Evolutionary conservation across 2,888 invertebrate genomes (phyloP), one percentile per base, ranked within the genome.

Genomic region (Aproaerema taeniolella): DNA sequence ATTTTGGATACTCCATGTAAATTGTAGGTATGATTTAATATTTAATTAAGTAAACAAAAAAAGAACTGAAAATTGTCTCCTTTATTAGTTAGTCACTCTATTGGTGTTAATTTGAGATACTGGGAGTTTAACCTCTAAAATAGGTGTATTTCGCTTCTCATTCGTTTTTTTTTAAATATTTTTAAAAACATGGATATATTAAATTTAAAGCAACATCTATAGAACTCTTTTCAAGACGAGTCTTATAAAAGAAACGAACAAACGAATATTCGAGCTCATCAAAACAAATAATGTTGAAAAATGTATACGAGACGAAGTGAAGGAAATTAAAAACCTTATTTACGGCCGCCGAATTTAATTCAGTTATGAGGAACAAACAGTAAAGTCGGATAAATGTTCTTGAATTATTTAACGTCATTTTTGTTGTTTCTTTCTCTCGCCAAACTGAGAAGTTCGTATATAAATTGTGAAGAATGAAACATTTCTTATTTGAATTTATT

Each of bases 341-440:
- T 54, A 56, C 48, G 43, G 43, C 46, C 43, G 42, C 46, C 43
- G 45, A 42, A 42, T 47, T 51, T 51, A 49, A 54, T 50, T 48
- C 43, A 45, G 48, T 46, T 46, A 46, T 46, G 42, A 47, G 46
- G 42, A 40, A 48, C 46, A 38, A 50, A 49, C 44, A 41, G 46
- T 41, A 39, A 45, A 42, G 38, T 45, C 39, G 47, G 40, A 50
- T 45, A 46, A 54, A 50, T 52, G 45, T 48, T 46, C 37, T 39
- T 52, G 45, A 49, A 55, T 52, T 55, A 51, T 53, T 53, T 51
- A 52, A 46, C 43, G 47, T 46, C 45, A 46, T 52, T 49, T 50
- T 47, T 50, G 52, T 50, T 50, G 40, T 41, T 26, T n/a, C 34
- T 37, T 33, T 34, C 42, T 35, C 34, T 11, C 31, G 37, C 33